A percentile compares a stretch with the other conserved stretches of the same genome.
Conservation (phyloP, 2,113 vertebrate genomes). For the Hemiprocne comata region DNA sequence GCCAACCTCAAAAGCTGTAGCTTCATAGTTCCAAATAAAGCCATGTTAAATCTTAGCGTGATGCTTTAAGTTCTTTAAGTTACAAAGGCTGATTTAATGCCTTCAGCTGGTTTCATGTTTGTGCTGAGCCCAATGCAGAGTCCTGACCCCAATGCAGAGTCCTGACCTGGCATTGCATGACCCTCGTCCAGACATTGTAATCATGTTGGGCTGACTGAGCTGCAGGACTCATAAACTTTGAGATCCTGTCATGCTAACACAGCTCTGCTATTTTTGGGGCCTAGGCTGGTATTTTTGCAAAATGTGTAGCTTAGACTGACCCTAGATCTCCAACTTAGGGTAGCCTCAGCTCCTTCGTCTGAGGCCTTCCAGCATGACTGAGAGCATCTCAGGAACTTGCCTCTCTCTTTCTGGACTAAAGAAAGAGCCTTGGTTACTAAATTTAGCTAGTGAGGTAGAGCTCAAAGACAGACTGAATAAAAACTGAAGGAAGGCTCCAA, state of each 20-base stretch:
- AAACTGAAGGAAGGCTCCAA: neutral
- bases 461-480: neutral
- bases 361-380: neutral
- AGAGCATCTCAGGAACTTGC: neutral
- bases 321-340: neutral
- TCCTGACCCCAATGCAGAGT: neutral
- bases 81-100: neutral
- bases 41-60: neutral
- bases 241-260: neutral
- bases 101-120: neutral
- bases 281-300: neutral
- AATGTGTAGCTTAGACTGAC: neutral
- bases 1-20: neutral
- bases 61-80: neutral
- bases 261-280: neutral
- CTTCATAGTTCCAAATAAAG: neutral
- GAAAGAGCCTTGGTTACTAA: neutral
- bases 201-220: neutral
- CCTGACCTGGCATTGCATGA: neutral
- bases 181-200: neutral
- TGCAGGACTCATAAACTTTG: neutral
- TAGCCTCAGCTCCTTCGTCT: neutral
- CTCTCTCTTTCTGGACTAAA: neutral
- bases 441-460: neutral
- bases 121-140: neutral